phyloP scores from a whole-genome alignment of 2,888 invertebrate genomes.

The Drosophila fungiperda region DNA sequence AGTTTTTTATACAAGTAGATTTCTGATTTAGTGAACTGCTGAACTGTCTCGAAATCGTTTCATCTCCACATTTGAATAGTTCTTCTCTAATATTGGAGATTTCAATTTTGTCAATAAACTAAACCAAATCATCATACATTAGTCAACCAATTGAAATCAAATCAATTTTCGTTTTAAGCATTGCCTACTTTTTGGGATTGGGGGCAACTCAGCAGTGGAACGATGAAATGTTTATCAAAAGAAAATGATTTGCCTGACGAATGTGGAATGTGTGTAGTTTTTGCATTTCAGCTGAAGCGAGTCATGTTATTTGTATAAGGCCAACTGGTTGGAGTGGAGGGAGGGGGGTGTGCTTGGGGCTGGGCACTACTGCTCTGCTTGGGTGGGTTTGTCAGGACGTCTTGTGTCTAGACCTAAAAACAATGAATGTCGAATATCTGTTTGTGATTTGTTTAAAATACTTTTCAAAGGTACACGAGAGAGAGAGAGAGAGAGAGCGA shows the following conservation, averaged over 20 bases:
- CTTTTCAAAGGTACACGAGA: constrained; percentile 58
- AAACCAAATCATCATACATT: neutral
- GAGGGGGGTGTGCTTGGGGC: neutral
- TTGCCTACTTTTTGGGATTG: constrained; percentile 35
- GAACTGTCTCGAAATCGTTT: neutral
- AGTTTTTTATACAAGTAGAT: neutral
- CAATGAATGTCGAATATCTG: constrained; percentile 78
- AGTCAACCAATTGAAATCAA: neutral
- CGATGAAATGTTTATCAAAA: constrained; percentile 53
- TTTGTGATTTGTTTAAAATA: constrained; percentile 80
- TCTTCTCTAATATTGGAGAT: neutral
- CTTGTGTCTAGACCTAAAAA: constrained; percentile 77
- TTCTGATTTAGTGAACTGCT: neutral
- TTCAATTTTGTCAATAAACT: neutral
- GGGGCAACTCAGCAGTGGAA: too few relatives aligned
- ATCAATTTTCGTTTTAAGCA: neutral
- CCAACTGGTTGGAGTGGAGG: neutral
- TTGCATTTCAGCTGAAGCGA: constrained; percentile 7
- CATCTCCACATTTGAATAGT: neutral
- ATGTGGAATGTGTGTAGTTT: constrained; percentile 52
- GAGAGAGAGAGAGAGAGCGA: too few relatives aligned
- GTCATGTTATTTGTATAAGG: constrained; percentile 25
- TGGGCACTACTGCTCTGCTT: neutral
- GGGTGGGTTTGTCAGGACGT: constrained; percentile 45
- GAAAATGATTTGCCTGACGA: constrained; percentile 59